Evolutionary conservation across 2,113 vertebrate genomes (phyloP).

Genomic region (Puffinus mauretanicus): DNA sequence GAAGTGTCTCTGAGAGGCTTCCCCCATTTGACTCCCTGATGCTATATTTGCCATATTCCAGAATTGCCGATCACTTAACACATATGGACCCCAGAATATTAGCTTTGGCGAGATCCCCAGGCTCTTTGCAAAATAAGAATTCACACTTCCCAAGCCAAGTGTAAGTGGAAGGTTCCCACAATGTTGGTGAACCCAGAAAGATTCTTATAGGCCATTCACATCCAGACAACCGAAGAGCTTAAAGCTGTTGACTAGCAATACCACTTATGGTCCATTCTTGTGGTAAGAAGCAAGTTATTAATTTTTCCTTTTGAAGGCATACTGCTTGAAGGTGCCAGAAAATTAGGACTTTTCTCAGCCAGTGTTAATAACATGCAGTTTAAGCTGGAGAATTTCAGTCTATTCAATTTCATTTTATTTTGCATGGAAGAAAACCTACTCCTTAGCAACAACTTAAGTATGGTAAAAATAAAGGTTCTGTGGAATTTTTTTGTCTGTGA

Average conservation of each 20-base stretch:
- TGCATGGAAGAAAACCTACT: slow-evolving; percentile 36
- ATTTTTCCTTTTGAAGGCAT: slow-evolving; percentile 61
- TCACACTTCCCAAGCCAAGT: slow-evolving; percentile 49
- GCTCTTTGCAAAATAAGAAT: slow-evolving; percentile 58
- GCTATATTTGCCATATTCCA: slow-evolving; percentile 1
- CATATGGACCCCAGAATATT: slow-evolving; percentile 60
- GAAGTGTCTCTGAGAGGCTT: background rate
- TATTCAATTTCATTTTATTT: slow-evolving; percentile 15
- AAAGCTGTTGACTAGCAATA: slow-evolving; percentile 35
- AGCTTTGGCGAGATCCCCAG: slow-evolving; percentile 52
- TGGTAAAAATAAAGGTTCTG: slow-evolving; percentile 10
- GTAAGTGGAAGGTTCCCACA: slow-evolving; percentile 54
- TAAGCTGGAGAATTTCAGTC: slow-evolving; percentile 10
- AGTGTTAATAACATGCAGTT: slow-evolving; percentile 40
- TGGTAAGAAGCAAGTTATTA: slow-evolving; percentile 51
- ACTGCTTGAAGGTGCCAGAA: slow-evolving; percentile 29
- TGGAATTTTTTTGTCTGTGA: background rate
- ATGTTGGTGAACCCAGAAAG: slow-evolving; percentile 26
- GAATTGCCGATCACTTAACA: slow-evolving; percentile 16
- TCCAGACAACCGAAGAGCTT: slow-evolving; percentile 43
- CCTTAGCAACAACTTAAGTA: slow-evolving; percentile 19
- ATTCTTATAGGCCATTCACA: slow-evolving; percentile 7
- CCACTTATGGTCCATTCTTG: slow-evolving; percentile 28
- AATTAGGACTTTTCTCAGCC: slow-evolving; percentile 34
- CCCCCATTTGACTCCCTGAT: background rate